phyloP scores from a whole-genome alignment of 1,140 invertebrate species.

The Pantala flavescens region DNA sequence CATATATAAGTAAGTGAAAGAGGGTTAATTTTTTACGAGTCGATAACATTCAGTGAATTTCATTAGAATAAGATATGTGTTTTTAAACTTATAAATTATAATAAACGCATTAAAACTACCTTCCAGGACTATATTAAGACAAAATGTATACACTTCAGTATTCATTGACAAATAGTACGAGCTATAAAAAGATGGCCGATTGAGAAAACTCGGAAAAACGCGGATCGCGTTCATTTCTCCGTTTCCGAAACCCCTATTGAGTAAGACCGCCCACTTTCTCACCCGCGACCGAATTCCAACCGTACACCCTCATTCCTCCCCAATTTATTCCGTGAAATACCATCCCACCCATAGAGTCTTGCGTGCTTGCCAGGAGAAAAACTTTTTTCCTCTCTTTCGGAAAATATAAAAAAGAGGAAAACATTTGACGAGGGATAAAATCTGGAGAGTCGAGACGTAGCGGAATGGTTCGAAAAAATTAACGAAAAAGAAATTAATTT shows the following conservation, averaged over 20 bases:
- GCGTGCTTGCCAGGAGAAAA: not conserved
- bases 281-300: not conserved
- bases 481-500: not conserved
- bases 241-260: not conserved
- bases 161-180: too few species aligned
- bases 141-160: too few species aligned
- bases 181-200: too few species aligned
- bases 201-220: not conserved
- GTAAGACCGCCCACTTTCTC: not conserved
- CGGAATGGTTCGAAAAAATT: not conserved
- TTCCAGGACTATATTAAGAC: too few species aligned
- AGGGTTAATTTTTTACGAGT: too few species aligned
- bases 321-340: slow-evolving; percentile 2
- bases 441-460: not conserved
- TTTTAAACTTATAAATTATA: too few species aligned
- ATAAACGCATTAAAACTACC: too few species aligned
- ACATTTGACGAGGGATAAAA: not conserved
- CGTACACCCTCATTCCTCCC: not conserved
- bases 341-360: not conserved
- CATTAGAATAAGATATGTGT: too few species aligned
- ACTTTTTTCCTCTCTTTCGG: not conserved
- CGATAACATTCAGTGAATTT: too few species aligned
- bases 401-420: not conserved
- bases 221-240: not conserved
- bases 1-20: too few species aligned